These are phyloP conservation scores for Scartelaos histophorus DNA, from an alignment of 2,113 vertebrate species.

Conservation along the genomic window DNA sequence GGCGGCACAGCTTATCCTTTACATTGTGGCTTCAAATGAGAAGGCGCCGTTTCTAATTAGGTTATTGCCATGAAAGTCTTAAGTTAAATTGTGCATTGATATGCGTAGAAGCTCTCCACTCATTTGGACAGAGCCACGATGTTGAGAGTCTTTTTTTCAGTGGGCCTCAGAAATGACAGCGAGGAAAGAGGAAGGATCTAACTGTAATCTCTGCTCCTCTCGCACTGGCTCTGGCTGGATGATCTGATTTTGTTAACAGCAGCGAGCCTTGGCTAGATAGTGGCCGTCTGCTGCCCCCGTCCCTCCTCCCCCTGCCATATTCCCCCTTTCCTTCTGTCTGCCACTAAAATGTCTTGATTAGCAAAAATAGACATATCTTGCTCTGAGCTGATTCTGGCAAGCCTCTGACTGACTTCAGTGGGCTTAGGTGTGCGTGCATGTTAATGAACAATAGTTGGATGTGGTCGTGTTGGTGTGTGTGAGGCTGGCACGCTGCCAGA, in stretches of 20 bases:
- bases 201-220: slow-evolving; percentile 52
- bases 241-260: slow-evolving; percentile 59
- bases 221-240: slow-evolving; percentile 44
- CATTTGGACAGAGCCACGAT: slow-evolving; percentile 43
- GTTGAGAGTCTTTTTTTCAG: slow-evolving; percentile 40
- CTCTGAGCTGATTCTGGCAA: slow-evolving; percentile 10
- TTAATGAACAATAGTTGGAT: slow-evolving; percentile 56
- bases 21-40: slow-evolving; percentile 67
- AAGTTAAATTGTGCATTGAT: slow-evolving; percentile 73
- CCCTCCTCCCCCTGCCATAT: background rate
- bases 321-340: slow-evolving; percentile 13
- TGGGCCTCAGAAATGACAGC: slow-evolving; percentile 42
- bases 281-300: slow-evolving; percentile 20
- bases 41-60: slow-evolving; percentile 68
- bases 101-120: slow-evolving; percentile 53
- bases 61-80: slow-evolving; percentile 65
- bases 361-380: slow-evolving; percentile 26
- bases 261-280: slow-evolving; percentile 35
- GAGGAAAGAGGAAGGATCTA: slow-evolving; percentile 38
- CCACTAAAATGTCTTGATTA: slow-evolving; percentile 62
- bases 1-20: slow-evolving; percentile 59
- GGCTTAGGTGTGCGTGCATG: slow-evolving; percentile 46
- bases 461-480: slow-evolving; percentile 37
- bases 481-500: slow-evolving; percentile 86
- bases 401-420: slow-evolving; percentile 36